Base-by-base conservation (phyloP, 2,113 vertebrate genomes). In the Siniperca chuatsi region DNA sequence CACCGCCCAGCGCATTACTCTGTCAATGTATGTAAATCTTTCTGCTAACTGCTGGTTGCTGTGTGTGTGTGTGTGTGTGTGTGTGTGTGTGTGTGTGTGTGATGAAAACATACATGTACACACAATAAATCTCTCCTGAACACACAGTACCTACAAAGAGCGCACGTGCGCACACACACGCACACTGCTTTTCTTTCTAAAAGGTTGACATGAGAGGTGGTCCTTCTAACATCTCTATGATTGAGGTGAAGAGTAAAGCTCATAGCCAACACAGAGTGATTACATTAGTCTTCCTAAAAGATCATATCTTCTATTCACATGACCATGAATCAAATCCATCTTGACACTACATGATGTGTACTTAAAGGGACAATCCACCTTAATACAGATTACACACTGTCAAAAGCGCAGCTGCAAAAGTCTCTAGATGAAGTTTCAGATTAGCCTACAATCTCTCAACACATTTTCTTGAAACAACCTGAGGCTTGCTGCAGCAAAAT, bases 21-120 rank as follows among this genome's bases (percentile, higher is more conserved):
- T 86, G 85, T 91, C 90, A 82, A 88, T 84, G 82, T 86, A 91
- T 92, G 89, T 91, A 91, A 93, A 93, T 92, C 88, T 94, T 79
- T 81, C 78, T 75, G 52, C 75, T 86, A 86, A 89, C 76, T 74
- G 61, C 75, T 73, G 13, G 54, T 81, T 73, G 58, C 64, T 68
- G 20, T 69, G 46, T 64, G 79, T 65, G 58, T 42, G 52, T 48
- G 58, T 50, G 46, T n/a, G 66, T 46, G 76, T 35, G 54, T 80
- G 48, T 58, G 73, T 77, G 78, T 60, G 46, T 55, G 50, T 2
- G 21, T 48, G 75, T 8, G 66, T 54, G 60, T n/a, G 50, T 68
- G 46, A 75, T 72, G 40, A 67, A 50, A 82, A 71, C 29, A 75
- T 64, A 58, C n/a, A 44, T 15, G 52, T 29, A 25, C 65, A 55